Percentiles rank a stretch among this genome's conserved stretches.
phyloP scores from a whole-genome alignment of 2,113 vertebrate species.

The Eretmochelys imbricata region DNA sequence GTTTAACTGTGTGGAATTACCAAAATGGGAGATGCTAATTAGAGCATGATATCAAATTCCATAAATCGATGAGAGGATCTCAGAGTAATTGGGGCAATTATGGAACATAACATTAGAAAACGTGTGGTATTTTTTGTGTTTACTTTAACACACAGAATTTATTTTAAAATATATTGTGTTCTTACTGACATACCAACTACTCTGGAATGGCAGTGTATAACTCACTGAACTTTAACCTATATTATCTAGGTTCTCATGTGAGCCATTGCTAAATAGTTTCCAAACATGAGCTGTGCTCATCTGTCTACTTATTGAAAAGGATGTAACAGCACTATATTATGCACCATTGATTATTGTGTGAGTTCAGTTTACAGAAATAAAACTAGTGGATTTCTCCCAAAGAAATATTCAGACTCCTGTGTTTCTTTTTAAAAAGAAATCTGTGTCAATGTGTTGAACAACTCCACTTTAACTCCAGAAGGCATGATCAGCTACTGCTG shows the following conservation, averaged over 20 bases:
- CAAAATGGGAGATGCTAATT: not conserved
- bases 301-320: not conserved
- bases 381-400: not conserved
- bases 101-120: not conserved
- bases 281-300: not conserved
- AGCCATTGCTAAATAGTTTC: not conserved
- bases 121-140: not conserved
- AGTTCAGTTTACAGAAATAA: not conserved
- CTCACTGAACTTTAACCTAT: not conserved
- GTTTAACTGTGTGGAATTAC: not conserved
- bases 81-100: not conserved
- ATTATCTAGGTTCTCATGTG: not conserved
- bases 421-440: conserved; percentile 21
- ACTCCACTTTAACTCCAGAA: not conserved
- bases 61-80: not conserved
- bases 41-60: not conserved
- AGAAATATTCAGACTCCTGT: conserved; percentile 6
- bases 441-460: not conserved
- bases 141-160: not conserved
- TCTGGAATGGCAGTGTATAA: not conserved
- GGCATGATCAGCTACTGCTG: not conserved
- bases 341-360: rapidly evolving
- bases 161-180: not conserved
- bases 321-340: not conserved
- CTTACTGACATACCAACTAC: not conserved